phyloP scores from a whole-genome alignment of 1,140 invertebrate genomes.

The Campoletis sonorensis region DNA sequence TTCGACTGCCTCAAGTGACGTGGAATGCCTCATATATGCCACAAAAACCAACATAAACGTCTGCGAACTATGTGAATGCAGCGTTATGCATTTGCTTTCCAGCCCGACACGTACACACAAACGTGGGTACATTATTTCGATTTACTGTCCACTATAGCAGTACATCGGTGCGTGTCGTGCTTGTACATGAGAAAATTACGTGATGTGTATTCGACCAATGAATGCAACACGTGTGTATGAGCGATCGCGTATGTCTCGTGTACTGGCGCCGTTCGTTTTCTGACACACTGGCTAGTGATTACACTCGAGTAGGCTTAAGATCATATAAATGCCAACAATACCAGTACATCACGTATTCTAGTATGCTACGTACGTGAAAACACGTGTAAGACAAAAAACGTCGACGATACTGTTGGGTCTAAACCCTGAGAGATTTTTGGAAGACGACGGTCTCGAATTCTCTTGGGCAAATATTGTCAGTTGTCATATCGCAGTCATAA shows the following conservation, averaged over 20 bases:
- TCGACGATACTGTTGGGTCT: background rate
- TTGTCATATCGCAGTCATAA: too few relatives aligned
- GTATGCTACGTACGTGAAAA: conserved; percentile 8
- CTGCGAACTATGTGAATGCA: background rate
- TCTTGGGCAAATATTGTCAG: background rate
- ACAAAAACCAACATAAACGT: background rate
- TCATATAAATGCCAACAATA: background rate
- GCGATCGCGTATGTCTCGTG: background rate
- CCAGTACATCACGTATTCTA: conserved; percentile 15
- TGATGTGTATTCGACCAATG: background rate
- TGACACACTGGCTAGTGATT: conserved; percentile 8
- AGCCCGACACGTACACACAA: background rate
- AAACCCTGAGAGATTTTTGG: background rate
- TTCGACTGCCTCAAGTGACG: too few relatives aligned
- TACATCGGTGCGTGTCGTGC: conserved; percentile 1
- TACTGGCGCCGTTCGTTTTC: conserved; percentile 12
- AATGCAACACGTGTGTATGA: conserved; percentile 16
- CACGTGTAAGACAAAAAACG: conserved; percentile 14
- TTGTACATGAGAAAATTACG: conserved; percentile 12
- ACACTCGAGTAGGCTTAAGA: background rate
- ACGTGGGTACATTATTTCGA: background rate
- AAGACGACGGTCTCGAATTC: background rate
- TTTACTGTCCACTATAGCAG: conserved; percentile 6
- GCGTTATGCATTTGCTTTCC: conserved; percentile 4
- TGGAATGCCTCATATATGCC: too few relatives aligned